Evolutionary conservation across 1,140 invertebrate species (phyloP).

Genomic region (Hypsibius dujardini): DNA sequence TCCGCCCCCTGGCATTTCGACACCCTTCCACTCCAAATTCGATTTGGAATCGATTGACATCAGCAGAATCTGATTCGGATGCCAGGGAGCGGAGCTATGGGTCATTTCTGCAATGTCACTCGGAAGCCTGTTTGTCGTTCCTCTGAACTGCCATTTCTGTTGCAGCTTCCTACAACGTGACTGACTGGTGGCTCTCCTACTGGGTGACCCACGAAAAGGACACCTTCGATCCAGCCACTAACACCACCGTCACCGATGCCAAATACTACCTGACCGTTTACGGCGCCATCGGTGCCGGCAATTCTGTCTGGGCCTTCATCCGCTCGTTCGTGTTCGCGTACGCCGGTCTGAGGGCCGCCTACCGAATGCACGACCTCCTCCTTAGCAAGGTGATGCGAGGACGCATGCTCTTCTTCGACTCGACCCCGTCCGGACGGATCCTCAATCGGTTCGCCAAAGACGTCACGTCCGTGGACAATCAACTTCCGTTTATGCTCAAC

Average conservation of each 20-base stretch:
- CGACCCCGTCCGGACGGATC: conserved; percentile 71
- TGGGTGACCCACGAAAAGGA: conserved; percentile 34
- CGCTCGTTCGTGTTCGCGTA: conserved; percentile 89
- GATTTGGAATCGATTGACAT: no score
- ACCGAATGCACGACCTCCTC: conserved; percentile 55
- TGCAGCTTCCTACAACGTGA: conserved; percentile 70
- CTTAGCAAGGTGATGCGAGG: conserved; percentile 55
- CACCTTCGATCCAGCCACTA: background rate
- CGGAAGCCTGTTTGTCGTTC: conserved; percentile 17
- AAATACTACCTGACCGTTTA: conserved; percentile 66
- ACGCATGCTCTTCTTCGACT: conserved; percentile 64
- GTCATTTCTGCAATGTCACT: no score
- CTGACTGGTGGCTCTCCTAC: conserved; percentile 64
- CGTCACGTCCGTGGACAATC: conserved; percentile 77
- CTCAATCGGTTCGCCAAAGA: conserved; percentile 90
- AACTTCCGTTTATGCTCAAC: conserved; percentile 82
- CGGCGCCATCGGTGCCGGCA: conserved; percentile 52
- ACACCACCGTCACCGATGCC: conserved; percentile 27
- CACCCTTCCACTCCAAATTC: no score
- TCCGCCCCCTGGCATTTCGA: no score
- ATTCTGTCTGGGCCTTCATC: conserved; percentile 67
- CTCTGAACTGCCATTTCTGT: conserved; percentile 42
- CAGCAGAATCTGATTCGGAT: no score
- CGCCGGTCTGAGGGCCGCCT: conserved; percentile 75
- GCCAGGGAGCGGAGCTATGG: no score